Evolutionary conservation across 2,888 invertebrate species (phyloP), one percentile per base, ranked within the genome.

Genomic region (Nephrocerus scutellatus): DNA sequence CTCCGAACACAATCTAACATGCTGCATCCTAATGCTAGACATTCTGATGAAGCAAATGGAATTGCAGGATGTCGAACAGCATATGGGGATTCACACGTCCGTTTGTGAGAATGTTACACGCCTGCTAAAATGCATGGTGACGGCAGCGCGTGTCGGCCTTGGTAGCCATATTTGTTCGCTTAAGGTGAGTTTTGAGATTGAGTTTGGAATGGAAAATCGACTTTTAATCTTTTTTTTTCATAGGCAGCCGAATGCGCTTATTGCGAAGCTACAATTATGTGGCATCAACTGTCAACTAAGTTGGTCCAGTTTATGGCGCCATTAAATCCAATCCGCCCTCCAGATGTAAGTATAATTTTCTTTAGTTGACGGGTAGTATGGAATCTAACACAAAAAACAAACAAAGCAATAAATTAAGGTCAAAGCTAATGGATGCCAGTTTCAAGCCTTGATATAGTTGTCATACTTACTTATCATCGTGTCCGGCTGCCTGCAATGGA

Each of bases 1-100:
- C 51, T 74, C 77, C 12, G 83, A 83, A 56, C 72, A 82, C 36
- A 89, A 91, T 64, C 72, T 95, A n/a, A 87, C 88, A 1, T 95
- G 95, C 60, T 96, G 92, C 63, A 90, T 96, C 49, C 76, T 96
- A 24, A 95, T 97, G 92, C 72, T 97, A 47, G 97, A 98, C 61
- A 84, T 96, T 51, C 71, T 95, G 31, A 72, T 96, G 10, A 93
- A 93, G 71, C 97, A 98, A 81, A 79, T 90, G 78, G 87, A 89
- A 60, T 71, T 91, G 10, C 89, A 90, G 66, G 84, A 86, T 53
- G 75, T 86, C n/a, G 82, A 84, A 51, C 77, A 78, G 49, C 84
- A 88, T 58, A 80, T 82, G 49, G 88, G 88, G 25, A 74, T 88
- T 41, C 80, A 82, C 57, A 83, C 83, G 7, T 74, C 77, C 43